Evolutionary conservation across 2,888 invertebrate species (phyloP), one percentile per base, ranked within the genome.

Genomic region (Candidula unifasciata): DNA sequence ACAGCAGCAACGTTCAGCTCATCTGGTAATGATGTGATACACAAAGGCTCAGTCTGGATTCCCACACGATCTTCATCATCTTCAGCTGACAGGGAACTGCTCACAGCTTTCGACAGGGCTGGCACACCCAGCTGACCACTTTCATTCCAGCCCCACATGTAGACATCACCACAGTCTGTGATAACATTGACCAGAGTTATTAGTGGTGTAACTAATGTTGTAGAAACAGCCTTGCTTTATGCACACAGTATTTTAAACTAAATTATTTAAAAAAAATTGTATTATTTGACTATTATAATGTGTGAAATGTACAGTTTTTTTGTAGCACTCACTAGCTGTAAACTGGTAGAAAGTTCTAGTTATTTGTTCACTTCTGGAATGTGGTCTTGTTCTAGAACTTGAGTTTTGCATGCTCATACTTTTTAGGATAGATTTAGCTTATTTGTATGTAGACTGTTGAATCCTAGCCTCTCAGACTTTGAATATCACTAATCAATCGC

Each of bases 61-160:
- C 74, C 82, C 37, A 44, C 66, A 64, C 16, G 18, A 18, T 76
- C 66, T 37, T 64, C 66, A 44, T 13, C 64, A 37, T 5, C 60
- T 18, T 10, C 35, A 79, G 27, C 24, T 73, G 71, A 33, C 35
- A 10, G 3, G 64, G 35, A 44, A 30, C 73, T 60, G 18, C 8
- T 78, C 16, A 73, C 24, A 76, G 73, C 83, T 83, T 88, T 16
- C 30, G 54, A 44, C 52, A 78, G 3, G 18, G 78, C 18, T 24
- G 91, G 90, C 13, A 96, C 93, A 13, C 98, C 98, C 27, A 98
- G 94, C 93, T 98, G 97, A 0, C 98, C 97, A 90, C 95, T 95
- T 87, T 96, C 96, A 94, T 98, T 98, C 96, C 97, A 97, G 13
- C 98, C 98, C 98, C 98, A 98, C 2, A 95, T 95, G 92, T 97